A percentile compares a stretch with the other conserved stretches of the same genome.
Evolutionary conservation across 2,797 vertebrate species (phyloP).

Genomic region (Rhinichthys osculus): DNA sequence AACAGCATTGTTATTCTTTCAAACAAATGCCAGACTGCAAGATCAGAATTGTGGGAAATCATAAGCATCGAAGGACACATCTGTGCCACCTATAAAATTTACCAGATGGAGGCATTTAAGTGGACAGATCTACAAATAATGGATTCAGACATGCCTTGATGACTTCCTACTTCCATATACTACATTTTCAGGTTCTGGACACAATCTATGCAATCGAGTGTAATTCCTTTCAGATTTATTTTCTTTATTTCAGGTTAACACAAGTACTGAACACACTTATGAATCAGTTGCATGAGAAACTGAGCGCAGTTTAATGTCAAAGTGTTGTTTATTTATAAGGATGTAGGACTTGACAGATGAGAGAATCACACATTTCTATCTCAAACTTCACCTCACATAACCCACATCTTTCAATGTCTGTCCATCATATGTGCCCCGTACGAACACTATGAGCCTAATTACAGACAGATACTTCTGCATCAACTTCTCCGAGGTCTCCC

Average conservation of each 20-base stretch:
- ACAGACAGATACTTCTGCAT: conserved; percentile 45
- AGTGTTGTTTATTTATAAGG: not conserved
- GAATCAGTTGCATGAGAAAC: not conserved
- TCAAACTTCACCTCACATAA: conserved; percentile 18
- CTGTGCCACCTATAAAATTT: not conserved
- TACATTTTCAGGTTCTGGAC: conserved; percentile 6
- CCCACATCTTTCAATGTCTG: conserved; percentile 8
- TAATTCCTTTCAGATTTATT: not conserved
- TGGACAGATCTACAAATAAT: not conserved
- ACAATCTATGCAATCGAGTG: not conserved
- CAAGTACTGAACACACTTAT: not conserved
- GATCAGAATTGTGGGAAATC: conserved; percentile 9
- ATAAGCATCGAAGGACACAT: not conserved
- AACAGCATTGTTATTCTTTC: not conserved
- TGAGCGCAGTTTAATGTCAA: not conserved
- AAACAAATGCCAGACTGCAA: not conserved
- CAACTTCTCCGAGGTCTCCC: conserved; percentile 41
- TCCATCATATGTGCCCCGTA: conserved; percentile 26
- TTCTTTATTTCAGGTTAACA: not conserved
- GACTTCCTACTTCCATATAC: not conserved
- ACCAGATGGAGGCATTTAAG: conserved; percentile 8
- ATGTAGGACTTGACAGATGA: not conserved
- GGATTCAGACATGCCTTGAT: not conserved
- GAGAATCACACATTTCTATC: not conserved
- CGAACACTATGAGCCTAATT: conserved; percentile 31